Conservation (phyloP, 1,140 invertebrate species). For the Asbolus verrucosus region DNA sequence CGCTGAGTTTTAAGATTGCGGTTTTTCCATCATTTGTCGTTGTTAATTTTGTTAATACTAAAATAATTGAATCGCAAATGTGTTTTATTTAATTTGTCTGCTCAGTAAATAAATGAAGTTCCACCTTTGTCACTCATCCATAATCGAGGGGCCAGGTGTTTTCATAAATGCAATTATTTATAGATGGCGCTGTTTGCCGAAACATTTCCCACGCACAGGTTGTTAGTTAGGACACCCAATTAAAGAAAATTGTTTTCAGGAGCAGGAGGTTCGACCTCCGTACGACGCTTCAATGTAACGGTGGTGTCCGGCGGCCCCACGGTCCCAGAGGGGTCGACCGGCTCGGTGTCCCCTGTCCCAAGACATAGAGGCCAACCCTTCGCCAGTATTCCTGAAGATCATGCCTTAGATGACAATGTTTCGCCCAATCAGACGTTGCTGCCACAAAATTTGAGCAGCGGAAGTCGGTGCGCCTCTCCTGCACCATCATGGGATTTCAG, state of each 20-base stretch:
- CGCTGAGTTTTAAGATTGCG: no score
- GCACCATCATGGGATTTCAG: conserved; percentile 63
- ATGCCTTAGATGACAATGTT: conserved; percentile 57
- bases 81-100: no score
- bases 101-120: conserved; percentile 11
- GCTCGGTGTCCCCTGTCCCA: conserved; percentile 58
- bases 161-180: conserved; percentile 24
- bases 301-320: conserved; percentile 56
- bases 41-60: no score
- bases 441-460: conserved; percentile 41
- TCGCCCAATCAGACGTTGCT: conserved; percentile 44
- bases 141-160: conserved; percentile 16
- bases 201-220: neutral
- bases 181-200: conserved; percentile 3
- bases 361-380: conserved; percentile 61
- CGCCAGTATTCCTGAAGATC: conserved; percentile 63
- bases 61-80: no score
- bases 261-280: conserved; percentile 39
- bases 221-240: neutral
- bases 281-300: conserved; percentile 64
- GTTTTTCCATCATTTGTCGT: no score
- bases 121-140: conserved; percentile 18
- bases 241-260: conserved; percentile 44
- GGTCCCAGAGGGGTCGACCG: conserved; percentile 42
- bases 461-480: conserved; percentile 59